Base-by-base conservation (phyloP, 2,113 vertebrate genomes). In the Menidia beryllina region DNA sequence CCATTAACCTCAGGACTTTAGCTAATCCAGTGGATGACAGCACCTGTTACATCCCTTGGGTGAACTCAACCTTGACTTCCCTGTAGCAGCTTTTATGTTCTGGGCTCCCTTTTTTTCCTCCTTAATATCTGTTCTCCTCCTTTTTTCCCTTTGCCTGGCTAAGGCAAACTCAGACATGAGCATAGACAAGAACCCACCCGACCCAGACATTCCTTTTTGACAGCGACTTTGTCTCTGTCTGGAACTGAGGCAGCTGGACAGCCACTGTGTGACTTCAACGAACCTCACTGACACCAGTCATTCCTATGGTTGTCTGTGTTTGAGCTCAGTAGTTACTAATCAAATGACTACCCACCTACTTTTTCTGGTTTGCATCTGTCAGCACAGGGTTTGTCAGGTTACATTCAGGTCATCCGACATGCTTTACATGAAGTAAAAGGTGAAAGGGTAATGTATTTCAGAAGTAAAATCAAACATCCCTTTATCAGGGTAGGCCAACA, bases 181-280 rank as follows among this genome's bases (percentile, higher is more conserved):
- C 59, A 5, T 69, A 83, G 65, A 84, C 79, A 43, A 15, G 19
- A 19, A 49, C 58, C 65, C 58, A 56, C 25, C 68, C 73, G 63
- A 45, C 36, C 68, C 69, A 82, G 82, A 90, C 87, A 88, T 91
- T 91, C 85, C 79, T 55, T 57, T 66, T 41, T 82, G 71, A 77
- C 69, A 67, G 45, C 76, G 57, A 86, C 79, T 72, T 74, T 62
- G 75, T 84, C 79, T 82, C 78, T 66, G 82, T 88, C 75, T 86
- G 78, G 72, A 87, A 65, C 57, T 3, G 52, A 14, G 76, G 75
- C 81, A 88, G 88, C 78, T 88, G 82, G 77, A 72, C 71, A 41
- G 75, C 82, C 81, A 48, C 65, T 62, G 26, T 83, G 81, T 86
- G 70, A 75, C 78, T 83, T 82, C 39, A 88, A 62, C 69, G 57